phyloP scores from a whole-genome alignment of 2,113 vertebrate species.

The Elgaria multicarinata region DNA sequence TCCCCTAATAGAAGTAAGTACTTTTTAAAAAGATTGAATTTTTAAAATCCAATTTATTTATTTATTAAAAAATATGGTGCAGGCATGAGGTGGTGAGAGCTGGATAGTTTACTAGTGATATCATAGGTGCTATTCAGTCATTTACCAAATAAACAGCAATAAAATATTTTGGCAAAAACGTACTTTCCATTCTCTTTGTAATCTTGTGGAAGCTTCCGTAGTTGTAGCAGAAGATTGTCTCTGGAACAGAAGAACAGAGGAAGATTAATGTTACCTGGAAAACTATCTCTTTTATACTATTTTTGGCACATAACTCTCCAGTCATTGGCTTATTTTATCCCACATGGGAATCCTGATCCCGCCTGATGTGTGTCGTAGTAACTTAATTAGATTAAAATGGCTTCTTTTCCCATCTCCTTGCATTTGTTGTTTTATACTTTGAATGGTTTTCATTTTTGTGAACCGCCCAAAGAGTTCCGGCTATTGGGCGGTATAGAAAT shows the following conservation, averaged over 20 bases:
- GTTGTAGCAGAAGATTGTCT: neutral
- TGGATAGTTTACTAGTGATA: neutral
- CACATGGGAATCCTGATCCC: neutral
- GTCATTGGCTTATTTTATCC: conserved; percentile 12
- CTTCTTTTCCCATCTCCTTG: neutral
- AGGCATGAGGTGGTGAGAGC: neutral
- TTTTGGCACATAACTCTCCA: neutral
- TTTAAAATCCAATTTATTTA: neutral
- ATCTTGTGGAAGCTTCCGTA: neutral
- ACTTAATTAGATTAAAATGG: conserved; percentile 39
- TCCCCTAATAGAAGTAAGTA: too few relatives aligned
- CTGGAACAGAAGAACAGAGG: neutral
- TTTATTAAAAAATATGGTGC: neutral
- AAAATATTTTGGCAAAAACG: neutral
- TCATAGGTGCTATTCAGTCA: neutral
- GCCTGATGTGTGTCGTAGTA: conserved; percentile 38
- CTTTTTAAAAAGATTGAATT: neutral
- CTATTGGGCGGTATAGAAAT: too few relatives aligned
- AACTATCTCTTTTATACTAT: conserved; percentile 2
- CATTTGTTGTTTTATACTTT: too few relatives aligned
- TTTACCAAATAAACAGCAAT: conserved; percentile 28
- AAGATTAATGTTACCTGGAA: neutral
- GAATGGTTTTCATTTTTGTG: too few relatives aligned
- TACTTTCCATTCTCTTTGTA: neutral
- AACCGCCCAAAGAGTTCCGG: too few relatives aligned